These are phyloP conservation scores for Anagrus nilaparvatae DNA, from an alignment of 1,140 invertebrate species.

Conservation along the genomic window DNA sequence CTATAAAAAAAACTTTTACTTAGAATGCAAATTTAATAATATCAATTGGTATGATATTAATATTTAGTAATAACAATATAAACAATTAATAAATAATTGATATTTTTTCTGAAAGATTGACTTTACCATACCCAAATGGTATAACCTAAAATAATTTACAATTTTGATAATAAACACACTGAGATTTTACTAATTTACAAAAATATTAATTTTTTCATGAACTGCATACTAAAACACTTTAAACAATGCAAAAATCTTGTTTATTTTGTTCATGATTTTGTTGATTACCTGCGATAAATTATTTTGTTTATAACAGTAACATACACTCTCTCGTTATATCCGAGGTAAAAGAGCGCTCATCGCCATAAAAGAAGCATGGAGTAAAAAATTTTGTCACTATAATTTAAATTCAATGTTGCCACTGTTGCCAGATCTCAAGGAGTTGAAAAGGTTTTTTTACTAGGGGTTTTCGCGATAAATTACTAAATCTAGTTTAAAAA, in stretches of 20 bases:
- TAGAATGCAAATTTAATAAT: too few relatives aligned
- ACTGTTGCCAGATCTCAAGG: too few relatives aligned
- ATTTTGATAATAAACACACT: background rate
- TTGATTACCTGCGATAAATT: slow-evolving; percentile 44
- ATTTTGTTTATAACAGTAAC: slow-evolving; percentile 33
- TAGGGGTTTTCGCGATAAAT: too few relatives aligned
- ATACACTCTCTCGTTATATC: slow-evolving; percentile 27
- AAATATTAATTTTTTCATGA: slow-evolving; percentile 8
- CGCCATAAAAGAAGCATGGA: too few relatives aligned
- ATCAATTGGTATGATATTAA: too few relatives aligned
- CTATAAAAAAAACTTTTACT: too few relatives aligned
- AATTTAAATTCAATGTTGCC: too few relatives aligned
- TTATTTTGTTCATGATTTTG: slow-evolving; percentile 21
- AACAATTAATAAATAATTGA: background rate
- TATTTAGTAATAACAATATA: too few relatives aligned
- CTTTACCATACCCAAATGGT: background rate
- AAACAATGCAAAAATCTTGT: slow-evolving; percentile 10
- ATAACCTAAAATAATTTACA: background rate
- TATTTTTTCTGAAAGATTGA: background rate
- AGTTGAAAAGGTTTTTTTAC: too few relatives aligned
- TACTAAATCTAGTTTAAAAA: too few relatives aligned
- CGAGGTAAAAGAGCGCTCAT: slow-evolving; percentile 28
- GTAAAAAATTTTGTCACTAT: too few relatives aligned
- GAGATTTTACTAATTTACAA: background rate
- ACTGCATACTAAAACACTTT: background rate